Evolutionary conservation across 2,113 vertebrate genomes (phyloP).

Genomic region (Psammodynastes pulverulentus): DNA sequence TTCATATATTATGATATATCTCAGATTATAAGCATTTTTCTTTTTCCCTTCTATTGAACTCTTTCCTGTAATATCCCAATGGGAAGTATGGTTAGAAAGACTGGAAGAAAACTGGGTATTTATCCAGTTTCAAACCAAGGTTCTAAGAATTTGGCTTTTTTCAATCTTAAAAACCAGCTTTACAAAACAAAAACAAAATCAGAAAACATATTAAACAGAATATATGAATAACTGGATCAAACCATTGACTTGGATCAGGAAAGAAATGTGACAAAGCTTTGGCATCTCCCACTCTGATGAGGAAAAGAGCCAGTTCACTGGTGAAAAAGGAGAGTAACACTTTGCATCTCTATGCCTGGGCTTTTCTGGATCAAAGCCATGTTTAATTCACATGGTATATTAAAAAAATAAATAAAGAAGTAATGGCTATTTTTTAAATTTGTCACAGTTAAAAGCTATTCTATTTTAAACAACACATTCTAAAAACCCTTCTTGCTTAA

Average conservation of each 20-base stretch:
- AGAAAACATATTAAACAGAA: neutral
- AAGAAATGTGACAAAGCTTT: neutral
- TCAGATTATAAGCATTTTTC: too few relatives aligned
- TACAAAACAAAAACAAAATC: neutral
- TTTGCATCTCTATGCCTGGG: neutral
- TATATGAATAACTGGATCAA: neutral
- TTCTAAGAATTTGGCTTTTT: neutral
- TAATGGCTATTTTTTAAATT: slow-evolving; percentile 46
- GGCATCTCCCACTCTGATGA: neutral
- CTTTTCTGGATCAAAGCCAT: neutral
- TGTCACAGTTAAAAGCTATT: slow-evolving; percentile 48
- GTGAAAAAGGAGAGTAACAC: neutral
- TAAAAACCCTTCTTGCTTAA: slow-evolving; percentile 60
- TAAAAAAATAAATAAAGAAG: neutral
- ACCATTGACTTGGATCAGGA: neutral
- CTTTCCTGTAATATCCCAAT: neutral
- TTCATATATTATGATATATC: too few relatives aligned
- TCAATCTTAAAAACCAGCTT: neutral
- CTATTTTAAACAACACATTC: slow-evolving; percentile 60
- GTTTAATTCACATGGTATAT: slow-evolving; percentile 21
- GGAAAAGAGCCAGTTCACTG: neutral
- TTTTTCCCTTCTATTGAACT: neutral
- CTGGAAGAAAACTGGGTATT: neutral
- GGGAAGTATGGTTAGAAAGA: neutral
- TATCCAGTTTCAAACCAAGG: neutral